Evolutionary conservation across 2,888 invertebrate genomes (phyloP), one percentile per base, ranked within the genome.

Genomic region (Drosophila incognita): DNA sequence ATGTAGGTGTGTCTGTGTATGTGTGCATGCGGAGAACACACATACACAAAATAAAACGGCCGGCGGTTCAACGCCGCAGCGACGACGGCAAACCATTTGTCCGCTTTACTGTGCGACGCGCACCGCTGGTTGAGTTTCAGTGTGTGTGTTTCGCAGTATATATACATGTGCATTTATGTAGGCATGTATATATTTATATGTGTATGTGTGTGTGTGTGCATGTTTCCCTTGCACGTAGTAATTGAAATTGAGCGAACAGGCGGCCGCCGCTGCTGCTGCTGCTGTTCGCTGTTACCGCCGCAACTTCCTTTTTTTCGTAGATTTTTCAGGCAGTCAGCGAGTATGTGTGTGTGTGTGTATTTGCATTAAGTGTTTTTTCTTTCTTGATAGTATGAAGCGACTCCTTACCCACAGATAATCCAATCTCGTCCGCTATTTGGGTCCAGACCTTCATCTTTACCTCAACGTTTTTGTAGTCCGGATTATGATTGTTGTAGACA

Each of bases 381-480:
- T 54, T 8, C 21, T 10, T 15, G 15, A 31, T 29, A 57, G n/a
- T 42, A 57, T 21, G 18, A 52, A 15, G 10, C 59, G 33, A 24
- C 63, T 74, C 86, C 91, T 83, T 92, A 93, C 93, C 93, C 71
- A 93, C 91, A 70, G 93, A 92, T 74, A 93, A 77, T 64, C 93
- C 93, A 81, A 93, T 91, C 81, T 93, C 93, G 58, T 92, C 90
- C 42, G 93, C 92, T 69, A 93, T 92, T 82, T 91, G 91, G 31
- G 83, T 83, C 93, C 93, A 93, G 63, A 93, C 92, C 75, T 91
- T 91, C 80, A 92, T 83, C 87, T 93, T 93, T 71, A 91, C 91
- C 81, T 93, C 91, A 69, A 92, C 91, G 78, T 93, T 93, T 81
- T 93, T 93, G 75, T 93, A 93, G 77, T 93, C 92, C 35, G 93